A percentile compares a stretch with the other conserved stretches of the same genome.
These are phyloP conservation scores for Platynereis dumerilii DNA, from an alignment of 2,888 invertebrate species.

Conservation along the genomic window DNA sequence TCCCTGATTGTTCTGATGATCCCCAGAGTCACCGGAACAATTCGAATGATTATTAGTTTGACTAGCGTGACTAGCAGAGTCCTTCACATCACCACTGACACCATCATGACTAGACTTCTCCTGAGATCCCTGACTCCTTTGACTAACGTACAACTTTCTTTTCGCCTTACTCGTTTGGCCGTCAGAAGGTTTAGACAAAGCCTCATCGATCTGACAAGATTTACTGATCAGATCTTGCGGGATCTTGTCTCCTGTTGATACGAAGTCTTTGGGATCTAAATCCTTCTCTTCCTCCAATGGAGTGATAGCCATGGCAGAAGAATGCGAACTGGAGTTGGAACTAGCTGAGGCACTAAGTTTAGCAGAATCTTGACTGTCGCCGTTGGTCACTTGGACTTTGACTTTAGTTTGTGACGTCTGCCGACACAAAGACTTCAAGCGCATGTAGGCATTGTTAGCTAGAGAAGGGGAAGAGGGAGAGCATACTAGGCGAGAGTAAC, in stretches of 20 bases:
- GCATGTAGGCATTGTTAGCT: slow-evolving; percentile 50
- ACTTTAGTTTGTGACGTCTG: slow-evolving; percentile 16
- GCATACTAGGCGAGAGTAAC: slow-evolving; percentile 42
- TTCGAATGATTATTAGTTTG: too few relatives aligned
- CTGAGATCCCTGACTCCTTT: too few relatives aligned
- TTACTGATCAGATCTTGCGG: slow-evolving; percentile 41
- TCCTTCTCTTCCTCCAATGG: slow-evolving; percentile 42
- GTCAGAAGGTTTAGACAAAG: slow-evolving; percentile 35
- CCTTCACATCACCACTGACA: too few relatives aligned
- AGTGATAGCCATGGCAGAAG: slow-evolving; percentile 24
- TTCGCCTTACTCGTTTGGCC: too few relatives aligned
- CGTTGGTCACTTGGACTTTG: slow-evolving; percentile 1
- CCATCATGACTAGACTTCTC: too few relatives aligned
- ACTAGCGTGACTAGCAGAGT: too few relatives aligned
- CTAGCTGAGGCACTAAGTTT: not conserved
- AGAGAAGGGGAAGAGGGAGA: slow-evolving; percentile 52
- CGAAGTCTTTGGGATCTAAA: slow-evolving; percentile 40
- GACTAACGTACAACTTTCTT: too few relatives aligned
- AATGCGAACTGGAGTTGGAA: not conserved
- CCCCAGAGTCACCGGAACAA: too few relatives aligned
- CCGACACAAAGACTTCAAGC: slow-evolving; percentile 37
- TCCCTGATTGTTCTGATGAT: too few relatives aligned
- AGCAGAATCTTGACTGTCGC: not conserved
- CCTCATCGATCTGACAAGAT: slow-evolving; percentile 46
- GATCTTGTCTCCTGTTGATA: slow-evolving; percentile 42